Evolutionary conservation across 2,888 invertebrate species (phyloP), one percentile per base, ranked within the genome.

Genomic region (Cantharis nigra): DNA sequence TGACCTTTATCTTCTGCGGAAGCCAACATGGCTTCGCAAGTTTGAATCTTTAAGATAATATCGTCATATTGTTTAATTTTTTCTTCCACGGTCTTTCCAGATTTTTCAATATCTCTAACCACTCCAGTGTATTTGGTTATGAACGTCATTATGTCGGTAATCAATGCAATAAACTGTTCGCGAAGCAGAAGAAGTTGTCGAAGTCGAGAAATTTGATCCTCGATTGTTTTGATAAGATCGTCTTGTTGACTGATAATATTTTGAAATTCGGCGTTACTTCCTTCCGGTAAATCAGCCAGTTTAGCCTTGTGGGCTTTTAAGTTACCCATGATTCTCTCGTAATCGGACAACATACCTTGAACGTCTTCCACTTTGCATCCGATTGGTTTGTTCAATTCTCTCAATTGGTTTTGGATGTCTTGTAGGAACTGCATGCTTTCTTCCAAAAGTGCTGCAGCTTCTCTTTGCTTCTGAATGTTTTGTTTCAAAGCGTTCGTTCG

Each of bases 1-100:
- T 96, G 96, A 0, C 97, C 98, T 87, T 97, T 97, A 85, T 98
- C 98, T 13, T 94, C 94, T 0, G 97, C 97, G 5, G 95, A 93
- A 0, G 96, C 95, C 9, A 98, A 88, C 49, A 95, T 90, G 10
- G 97, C 97, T 87, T 97, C 97, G 86, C 96, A 96, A 84, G 96
- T 96, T 89, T 96, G 97, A 72, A 97, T 96, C 85, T 95, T 96
- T 0, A 92, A 89, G 80, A 97, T 95, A 0, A 96, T 93, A 81
- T 96, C 95, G 84, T 96, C 96, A 83, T 97, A 97, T 72, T 94
- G 93, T 84, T 94, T 94, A 72, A 97, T 96, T 86, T 96, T 97
- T 64, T 96, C 96, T 86, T 96, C 95, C 10, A 95, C 91, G 0
- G 95, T 93, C 73, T 94, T 94, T 11, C 94, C 95, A 0, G 95